phyloP scores from a whole-genome alignment of 2,797 vertebrate species.

The Lophura swinhoii region DNA sequence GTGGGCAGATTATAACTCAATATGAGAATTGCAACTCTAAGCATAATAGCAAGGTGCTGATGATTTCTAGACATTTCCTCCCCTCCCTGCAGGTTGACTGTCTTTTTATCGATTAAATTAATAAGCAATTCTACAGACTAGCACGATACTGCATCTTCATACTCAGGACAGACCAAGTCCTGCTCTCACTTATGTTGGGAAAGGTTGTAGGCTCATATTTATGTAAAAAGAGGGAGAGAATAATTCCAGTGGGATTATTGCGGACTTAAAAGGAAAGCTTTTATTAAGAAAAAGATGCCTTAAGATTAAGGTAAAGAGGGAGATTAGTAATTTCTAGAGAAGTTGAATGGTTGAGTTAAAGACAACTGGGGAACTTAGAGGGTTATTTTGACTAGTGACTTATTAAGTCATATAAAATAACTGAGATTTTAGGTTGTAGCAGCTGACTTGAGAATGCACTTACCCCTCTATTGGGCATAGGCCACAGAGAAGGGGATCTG shows the following conservation, averaged over 20 bases:
- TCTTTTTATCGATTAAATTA: background rate
- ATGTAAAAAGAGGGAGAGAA: background rate
- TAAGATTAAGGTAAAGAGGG: constrained; percentile 8
- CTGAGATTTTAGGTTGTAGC: constrained; percentile 22
- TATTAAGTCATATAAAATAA: constrained; percentile 5
- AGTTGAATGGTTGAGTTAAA: constrained; percentile 23
- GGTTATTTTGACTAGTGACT: constrained; percentile 16
- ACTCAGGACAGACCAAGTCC: background rate
- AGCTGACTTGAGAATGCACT: background rate
- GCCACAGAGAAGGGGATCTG: constrained; percentile 15
- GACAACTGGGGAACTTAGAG: background rate
- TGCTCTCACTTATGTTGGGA: background rate
- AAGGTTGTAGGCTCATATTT: background rate
- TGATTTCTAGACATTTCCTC: background rate
- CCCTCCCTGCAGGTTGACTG: background rate
- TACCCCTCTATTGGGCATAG: background rate
- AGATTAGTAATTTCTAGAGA: background rate
- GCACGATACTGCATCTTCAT: background rate
- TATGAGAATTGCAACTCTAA: background rate
- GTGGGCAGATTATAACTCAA: background rate
- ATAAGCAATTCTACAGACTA: background rate
- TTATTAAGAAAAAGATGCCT: constrained; percentile 29
- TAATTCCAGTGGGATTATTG: constrained; percentile 38
- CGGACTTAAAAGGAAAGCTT: constrained; percentile 14
- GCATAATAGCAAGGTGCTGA: background rate